A percentile compares a stretch with the other conserved stretches of the same genome.
Conservation (phyloP, 1,140 invertebrate genomes). For the Aphelenchoides fujianensis region DNA sequence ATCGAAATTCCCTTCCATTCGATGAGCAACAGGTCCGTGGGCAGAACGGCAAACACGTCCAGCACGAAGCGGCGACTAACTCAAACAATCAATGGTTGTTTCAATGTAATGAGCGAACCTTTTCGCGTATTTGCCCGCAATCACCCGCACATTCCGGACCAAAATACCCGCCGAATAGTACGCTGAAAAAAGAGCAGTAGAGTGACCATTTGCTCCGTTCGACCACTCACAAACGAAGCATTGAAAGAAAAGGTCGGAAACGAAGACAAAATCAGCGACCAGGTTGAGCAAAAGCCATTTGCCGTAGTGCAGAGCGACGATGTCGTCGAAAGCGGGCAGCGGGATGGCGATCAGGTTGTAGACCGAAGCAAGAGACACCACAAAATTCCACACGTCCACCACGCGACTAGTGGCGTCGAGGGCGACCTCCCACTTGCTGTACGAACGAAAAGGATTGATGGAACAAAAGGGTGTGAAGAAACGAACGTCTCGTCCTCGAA, state of each 20-base stretch:
- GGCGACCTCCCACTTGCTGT: conserved; percentile 12
- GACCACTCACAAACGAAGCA: conserved; percentile 27
- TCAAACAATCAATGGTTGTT: conserved; percentile 3
- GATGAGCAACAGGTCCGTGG: conserved; percentile 19
- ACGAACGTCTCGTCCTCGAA: conserved; percentile 11
- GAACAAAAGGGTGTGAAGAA: conserved; percentile 28
- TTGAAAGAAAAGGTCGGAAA: conserved; percentile 17
- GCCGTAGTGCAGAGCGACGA: conserved; percentile 9
- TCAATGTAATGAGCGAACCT: conserved; percentile 13
- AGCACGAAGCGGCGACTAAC: conserved; percentile 17
- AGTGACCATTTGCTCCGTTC: not conserved
- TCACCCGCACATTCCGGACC: conserved; percentile 20
- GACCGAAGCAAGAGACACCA: conserved; percentile 15
- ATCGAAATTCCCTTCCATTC: conserved; percentile 15
- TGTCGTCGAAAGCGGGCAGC: conserved; percentile 17
- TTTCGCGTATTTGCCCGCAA: conserved; percentile 23
- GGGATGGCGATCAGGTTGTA: conserved; percentile 26
- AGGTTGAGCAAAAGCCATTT: conserved; percentile 18
- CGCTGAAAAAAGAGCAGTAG: conserved; percentile 19
- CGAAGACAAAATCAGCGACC: conserved; percentile 7
- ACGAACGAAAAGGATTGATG: no score
- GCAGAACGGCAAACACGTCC: conserved; percentile 24
- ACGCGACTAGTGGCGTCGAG: conserved; percentile 7
- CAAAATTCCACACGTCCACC: not conserved
- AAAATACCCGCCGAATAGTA: conserved; percentile 14